phyloP scores from a whole-genome alignment of 2,797 vertebrate genomes.

The Parotocinclus haroldoi region DNA sequence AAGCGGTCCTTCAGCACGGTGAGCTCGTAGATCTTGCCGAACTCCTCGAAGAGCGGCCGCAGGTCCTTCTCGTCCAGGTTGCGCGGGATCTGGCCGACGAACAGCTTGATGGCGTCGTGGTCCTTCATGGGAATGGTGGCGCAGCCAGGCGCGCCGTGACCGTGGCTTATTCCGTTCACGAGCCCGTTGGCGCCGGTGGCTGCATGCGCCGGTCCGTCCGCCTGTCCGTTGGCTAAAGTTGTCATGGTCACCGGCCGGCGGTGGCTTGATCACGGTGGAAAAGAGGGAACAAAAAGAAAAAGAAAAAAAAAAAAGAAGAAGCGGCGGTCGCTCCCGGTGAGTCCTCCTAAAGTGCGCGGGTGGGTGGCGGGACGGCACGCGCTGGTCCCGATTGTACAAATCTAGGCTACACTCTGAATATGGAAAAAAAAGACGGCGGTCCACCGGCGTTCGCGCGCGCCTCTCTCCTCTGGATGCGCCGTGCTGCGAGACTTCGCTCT shows the following conservation, averaged over 20 bases:
- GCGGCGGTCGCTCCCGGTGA: too few species aligned
- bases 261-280: conserved; percentile 10
- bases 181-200: conserved; percentile 92
- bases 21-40: conserved; percentile 99
- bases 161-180: conserved; percentile 99
- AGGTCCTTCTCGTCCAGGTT: conserved; percentile 99
- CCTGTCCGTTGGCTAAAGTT: conserved; percentile 99
- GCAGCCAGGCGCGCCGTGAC: conserved; percentile 90
- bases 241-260: conserved; percentile 77
- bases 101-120: conserved; percentile 99
- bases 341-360: conserved; percentile 1
- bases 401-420: too few species aligned
- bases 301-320: too few species aligned
- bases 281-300: background rate
- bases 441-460: too few species aligned
- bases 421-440: too few species aligned
- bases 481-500: conserved; percentile 38
- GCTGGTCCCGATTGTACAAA: too few species aligned
- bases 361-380: too few species aligned
- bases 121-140: conserved; percentile 99
- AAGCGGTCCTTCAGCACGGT: conserved; percentile 99
- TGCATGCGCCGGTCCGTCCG: conserved; percentile 91
- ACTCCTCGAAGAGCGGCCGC: conserved; percentile 98
- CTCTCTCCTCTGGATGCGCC: too few species aligned
- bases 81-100: conserved; percentile 98